Evolutionary conservation across 2,797 vertebrate genomes (phyloP), one percentile per base, ranked within the genome.

Genomic region (Sarcoramphus papa): DNA sequence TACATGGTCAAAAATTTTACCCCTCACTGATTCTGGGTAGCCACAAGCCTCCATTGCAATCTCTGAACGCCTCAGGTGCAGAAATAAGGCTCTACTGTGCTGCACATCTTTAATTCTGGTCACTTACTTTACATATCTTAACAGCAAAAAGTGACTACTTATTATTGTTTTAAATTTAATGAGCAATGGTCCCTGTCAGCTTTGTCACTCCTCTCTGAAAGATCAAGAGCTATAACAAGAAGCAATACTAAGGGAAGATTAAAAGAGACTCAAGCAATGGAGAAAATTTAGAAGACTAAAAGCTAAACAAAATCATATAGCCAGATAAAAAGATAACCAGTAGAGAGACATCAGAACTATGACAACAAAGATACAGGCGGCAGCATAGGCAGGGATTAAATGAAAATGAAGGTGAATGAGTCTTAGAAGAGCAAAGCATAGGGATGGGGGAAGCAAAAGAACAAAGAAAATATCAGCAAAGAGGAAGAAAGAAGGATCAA

Each of bases 231-330:
- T 60, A 35, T 73, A 93, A 68, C 54, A 88, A 90, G 79, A 91
- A 95, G 30, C 43, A 65, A 91, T 72, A 56, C 47, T 89, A 92
- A 91, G 24, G 8, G 37, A 97, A 94, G 92, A 97, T 97, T 95
- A 96, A 97, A 97, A 97, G 65, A 94, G 53, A 56, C 10, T 56
- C 72, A 62, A 70, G 76, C 80, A 86, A 77, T 60, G 50, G 59
- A 85, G 53, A 62, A 67, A 76, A 73, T 95, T 97, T 97, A 94
- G 90, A 97, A 95, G 90, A 97, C 84, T 91, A 95, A 97, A 97
- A 96, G 47, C 76, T 95, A 90, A 96, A 86, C 67, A 76, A 86
- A 96, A 92, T 67, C 78, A 73, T 75, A 83, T 87, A 94, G 60
- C 45, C 48, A 89, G 89, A 96, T 96, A 64, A 97, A 97, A 97